Evolutionary conservation across 1,140 invertebrate genomes (phyloP).

Genomic region (Anastrepha ludens): DNA sequence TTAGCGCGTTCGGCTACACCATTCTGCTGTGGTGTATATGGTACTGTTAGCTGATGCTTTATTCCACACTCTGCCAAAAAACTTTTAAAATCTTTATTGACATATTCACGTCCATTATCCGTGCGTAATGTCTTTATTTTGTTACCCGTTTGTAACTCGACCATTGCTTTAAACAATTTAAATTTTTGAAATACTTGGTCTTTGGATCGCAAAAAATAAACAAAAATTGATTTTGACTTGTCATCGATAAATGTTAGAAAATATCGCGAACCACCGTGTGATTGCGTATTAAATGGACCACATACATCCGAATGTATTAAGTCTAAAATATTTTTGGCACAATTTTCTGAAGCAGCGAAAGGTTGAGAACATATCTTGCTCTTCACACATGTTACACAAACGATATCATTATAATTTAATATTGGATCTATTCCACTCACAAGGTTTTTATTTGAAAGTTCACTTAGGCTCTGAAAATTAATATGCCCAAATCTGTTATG

Average conservation of each 20-base stretch:
- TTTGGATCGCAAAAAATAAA: constrained; percentile 70
- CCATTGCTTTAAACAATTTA: constrained; percentile 56
- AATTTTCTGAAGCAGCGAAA: background rate
- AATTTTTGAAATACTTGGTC: constrained; percentile 56
- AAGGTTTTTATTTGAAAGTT: no score
- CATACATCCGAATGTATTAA: constrained; percentile 69
- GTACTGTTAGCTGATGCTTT: constrained; percentile 59
- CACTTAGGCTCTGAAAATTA: no score
- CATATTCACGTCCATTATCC: constrained; percentile 63
- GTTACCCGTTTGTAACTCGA: constrained; percentile 61
- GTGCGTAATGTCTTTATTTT: constrained; percentile 63
- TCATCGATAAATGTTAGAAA: constrained; percentile 74
- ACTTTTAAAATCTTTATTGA: constrained; percentile 48
- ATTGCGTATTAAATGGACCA: constrained; percentile 69
- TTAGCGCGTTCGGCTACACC: constrained; percentile 64
- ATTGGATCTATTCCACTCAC: background rate
- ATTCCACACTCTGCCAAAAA: constrained; percentile 58
- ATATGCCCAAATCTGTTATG: constrained; percentile 38
- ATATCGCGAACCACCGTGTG: constrained; percentile 66
- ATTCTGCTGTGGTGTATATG: constrained; percentile 71
- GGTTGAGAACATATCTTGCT: constrained; percentile 18
- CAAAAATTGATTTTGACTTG: constrained; percentile 64
- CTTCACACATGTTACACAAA: constrained; percentile 41
- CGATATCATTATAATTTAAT: background rate
- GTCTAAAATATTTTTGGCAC: constrained; percentile 64